phyloP scores from a whole-genome alignment of 64 coral and sea anemone genomes.

The Catalaphyllia jardinei region DNA sequence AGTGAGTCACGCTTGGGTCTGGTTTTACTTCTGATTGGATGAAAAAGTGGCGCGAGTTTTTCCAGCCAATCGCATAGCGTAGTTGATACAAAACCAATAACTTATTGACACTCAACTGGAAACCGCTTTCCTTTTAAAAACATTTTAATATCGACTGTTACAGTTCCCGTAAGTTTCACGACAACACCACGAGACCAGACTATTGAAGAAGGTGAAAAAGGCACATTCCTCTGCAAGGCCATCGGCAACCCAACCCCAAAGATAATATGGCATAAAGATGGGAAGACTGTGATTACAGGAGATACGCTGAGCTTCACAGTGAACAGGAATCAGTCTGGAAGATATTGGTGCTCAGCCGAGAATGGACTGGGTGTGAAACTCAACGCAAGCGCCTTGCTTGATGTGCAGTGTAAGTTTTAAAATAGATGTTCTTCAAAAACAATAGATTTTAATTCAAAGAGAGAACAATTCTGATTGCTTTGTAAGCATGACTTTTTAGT shows the following conservation, averaged over 20 bases:
- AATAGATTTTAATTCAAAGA: too few species aligned
- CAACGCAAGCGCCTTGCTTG: background rate
- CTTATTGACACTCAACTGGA: background rate
- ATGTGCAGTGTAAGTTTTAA: constrained; percentile 20
- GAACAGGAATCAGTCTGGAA: background rate
- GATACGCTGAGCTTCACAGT: background rate
- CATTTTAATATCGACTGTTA: background rate
- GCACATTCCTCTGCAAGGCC: background rate
- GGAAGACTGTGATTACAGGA: background rate
- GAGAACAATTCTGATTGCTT: too few species aligned
- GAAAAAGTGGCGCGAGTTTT: too few species aligned
- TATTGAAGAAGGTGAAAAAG: background rate
- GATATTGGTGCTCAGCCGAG: background rate
- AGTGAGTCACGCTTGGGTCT: too few species aligned
- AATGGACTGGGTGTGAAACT: background rate
- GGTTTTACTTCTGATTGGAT: too few species aligned
- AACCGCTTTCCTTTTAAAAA: background rate
- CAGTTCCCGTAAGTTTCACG: background rate
- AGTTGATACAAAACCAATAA: too few species aligned
- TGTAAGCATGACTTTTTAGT: too few species aligned
- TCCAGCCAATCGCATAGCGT: too few species aligned
- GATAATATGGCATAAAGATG: background rate
- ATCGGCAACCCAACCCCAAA: background rate
- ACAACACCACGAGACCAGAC: background rate
- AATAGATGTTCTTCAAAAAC: too few species aligned